Evolutionary conservation across 2,113 vertebrate genomes (phyloP), one percentile per base, ranked within the genome.

Genomic region (Centropristis striata): DNA sequence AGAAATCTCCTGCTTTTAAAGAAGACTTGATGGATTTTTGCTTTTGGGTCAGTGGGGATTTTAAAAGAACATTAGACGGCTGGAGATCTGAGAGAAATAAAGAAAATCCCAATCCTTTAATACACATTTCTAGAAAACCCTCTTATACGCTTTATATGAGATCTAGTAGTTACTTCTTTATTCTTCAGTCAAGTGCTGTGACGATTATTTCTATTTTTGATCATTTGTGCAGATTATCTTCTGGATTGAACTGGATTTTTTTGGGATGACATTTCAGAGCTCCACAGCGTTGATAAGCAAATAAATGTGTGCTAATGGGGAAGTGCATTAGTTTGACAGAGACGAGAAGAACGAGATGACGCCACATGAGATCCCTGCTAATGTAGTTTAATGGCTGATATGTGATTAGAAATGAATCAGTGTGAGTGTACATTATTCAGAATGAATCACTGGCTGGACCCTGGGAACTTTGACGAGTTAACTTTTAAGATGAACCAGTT

Each of bases 241-340:
- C 36, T 16, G 8, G 4, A 36, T 36, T 36, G n/a, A n/a, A n/a
- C n/a, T 4, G 21, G 10, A 68, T 44, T 5, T 41, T 37, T 65
- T 23, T 36, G 11, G 15, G n/a, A 68, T 53, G 69, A 68, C 55
- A 67, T 51, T 28, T 32, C 32, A 32, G 32, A 32, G 32, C n/a
- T n/a, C n/a, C n/a, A n/a, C n/a, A n/a, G 23, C 2, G n/a, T 68
- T 75, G 72, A 80, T 75, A 74, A 82, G 80, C 57, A 85, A 80
- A 83, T 78, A 58, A 70, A 68, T 71, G 41, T 84, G 64, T 8
- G 3, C 64, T 90, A 84, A 90, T 83, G 76, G 64, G 42, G 47
- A 81, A 81, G 47, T 71, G 18, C 81, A 88, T 89, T 83, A 88
- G 70, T 71, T 64, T 86, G 78, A 81, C 78, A 82, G 65, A n/a